Evolutionary conservation across 2,113 vertebrate species (phyloP).

Genomic region (Cyprinodon variegatus): DNA sequence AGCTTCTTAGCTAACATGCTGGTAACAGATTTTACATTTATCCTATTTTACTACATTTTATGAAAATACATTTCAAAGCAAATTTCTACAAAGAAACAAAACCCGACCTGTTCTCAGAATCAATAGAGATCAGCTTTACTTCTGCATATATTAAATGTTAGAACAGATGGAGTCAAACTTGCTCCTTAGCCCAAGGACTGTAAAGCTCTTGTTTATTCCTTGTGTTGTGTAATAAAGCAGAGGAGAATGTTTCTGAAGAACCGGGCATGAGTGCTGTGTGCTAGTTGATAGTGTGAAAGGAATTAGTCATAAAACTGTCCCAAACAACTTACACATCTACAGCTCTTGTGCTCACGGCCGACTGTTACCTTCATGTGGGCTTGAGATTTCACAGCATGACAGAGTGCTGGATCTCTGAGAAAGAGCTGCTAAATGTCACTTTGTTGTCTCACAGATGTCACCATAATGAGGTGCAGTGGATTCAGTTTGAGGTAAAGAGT

Average conservation of each 20-base stretch:
- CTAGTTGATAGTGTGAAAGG: slow-evolving; percentile 42
- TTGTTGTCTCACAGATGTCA: slow-evolving; percentile 72
- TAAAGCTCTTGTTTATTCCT: not conserved
- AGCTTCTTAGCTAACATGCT: not conserved
- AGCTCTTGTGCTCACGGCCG: slow-evolving; percentile 34
- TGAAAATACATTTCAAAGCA: not conserved
- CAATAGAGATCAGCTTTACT: not conserved
- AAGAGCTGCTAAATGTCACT: slow-evolving; percentile 71
- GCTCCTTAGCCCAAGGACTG: slow-evolving; percentile 9
- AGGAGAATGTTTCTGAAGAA: slow-evolving; percentile 34
- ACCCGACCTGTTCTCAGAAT: not conserved
- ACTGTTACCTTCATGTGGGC: slow-evolving; percentile 65
- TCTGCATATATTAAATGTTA: not conserved
- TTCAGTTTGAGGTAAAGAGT: slow-evolving; percentile 54
- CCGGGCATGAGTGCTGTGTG: slow-evolving; percentile 23
- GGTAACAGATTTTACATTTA: not conserved
- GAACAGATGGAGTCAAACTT: not conserved
- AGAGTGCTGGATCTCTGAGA: slow-evolving; percentile 56
- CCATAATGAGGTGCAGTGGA: slow-evolving; percentile 51
- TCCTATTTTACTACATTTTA: not conserved
- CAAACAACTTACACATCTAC: slow-evolving; percentile 39
- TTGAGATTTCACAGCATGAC: slow-evolving; percentile 59
- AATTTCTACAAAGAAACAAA: not conserved
- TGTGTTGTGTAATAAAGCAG: slow-evolving; percentile 9
- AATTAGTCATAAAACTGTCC: slow-evolving; percentile 62